These are phyloP conservation scores for Zaprionus taronus DNA, from an alignment of 1,140 invertebrate genomes.

Conservation along the genomic window DNA sequence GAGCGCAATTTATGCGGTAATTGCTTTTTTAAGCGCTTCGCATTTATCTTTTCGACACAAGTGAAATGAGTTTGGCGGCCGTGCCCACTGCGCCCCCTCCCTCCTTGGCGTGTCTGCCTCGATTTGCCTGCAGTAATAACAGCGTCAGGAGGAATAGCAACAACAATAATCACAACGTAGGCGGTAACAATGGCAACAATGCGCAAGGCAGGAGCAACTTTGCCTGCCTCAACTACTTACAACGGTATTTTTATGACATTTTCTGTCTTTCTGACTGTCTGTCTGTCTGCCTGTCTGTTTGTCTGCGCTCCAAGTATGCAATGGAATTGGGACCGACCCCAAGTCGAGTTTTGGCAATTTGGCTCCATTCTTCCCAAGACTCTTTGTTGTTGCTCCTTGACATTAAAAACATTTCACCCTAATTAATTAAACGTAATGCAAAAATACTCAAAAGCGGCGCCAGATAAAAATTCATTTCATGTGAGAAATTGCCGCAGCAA, in stretches of 20 bases:
- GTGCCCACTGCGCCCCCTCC: not conserved
- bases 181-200: slow-evolving; percentile 65
- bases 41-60: slow-evolving; percentile 83
- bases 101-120: slow-evolving; percentile 64
- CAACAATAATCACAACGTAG: slow-evolving; percentile 29
- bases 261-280: slow-evolving; percentile 45
- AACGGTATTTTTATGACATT: slow-evolving; percentile 81
- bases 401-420: slow-evolving; percentile 44
- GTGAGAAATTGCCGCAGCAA: slow-evolving; percentile 52
- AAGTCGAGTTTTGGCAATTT: slow-evolving; percentile 54
- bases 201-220: slow-evolving; percentile 31
- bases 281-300: slow-evolving; percentile 1
- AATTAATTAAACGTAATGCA: slow-evolving; percentile 72
- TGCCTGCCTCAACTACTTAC: slow-evolving; percentile 70
- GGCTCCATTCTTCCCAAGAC: not conserved
- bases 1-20: slow-evolving; percentile 82
- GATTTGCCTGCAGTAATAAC: slow-evolving; percentile 61
- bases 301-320: slow-evolving; percentile 57
- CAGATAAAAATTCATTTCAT: slow-evolving; percentile 64
- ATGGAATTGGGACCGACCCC: slow-evolving; percentile 49
- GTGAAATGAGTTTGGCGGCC: slow-evolving; percentile 70
- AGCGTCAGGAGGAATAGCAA: slow-evolving; percentile 27
- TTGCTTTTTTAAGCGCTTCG: slow-evolving; percentile 83
- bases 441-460: slow-evolving; percentile 54
- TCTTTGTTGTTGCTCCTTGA: slow-evolving; percentile 4